Conservation (phyloP, 2,113 vertebrate species). For the Apodemus sylvaticus region DNA sequence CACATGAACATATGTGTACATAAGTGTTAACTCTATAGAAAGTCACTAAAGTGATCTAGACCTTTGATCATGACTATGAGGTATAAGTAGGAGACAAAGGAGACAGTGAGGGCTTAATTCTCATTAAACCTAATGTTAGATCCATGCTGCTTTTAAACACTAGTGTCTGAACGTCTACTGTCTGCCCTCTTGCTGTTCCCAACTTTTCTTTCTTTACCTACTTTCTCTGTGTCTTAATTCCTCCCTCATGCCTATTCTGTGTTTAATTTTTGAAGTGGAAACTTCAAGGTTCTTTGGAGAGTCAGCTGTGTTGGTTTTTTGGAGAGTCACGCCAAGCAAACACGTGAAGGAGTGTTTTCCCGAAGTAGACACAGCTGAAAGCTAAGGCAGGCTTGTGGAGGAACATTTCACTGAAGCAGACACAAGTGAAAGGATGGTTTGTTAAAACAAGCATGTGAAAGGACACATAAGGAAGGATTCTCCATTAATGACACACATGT, state of each 20-base stretch:
- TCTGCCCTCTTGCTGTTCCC: rapidly evolving
- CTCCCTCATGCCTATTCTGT: background rate
- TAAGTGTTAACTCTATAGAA: background rate
- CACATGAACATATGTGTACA: too few relatives aligned
- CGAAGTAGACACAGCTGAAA: too few relatives aligned
- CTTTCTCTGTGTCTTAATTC: background rate
- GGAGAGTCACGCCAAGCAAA: too few relatives aligned
- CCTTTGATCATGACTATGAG: background rate
- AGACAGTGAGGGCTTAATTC: background rate
- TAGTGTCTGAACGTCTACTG: background rate
- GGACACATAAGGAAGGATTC: too few relatives aligned
- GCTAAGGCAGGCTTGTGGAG: too few relatives aligned
- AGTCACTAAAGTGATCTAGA: background rate
- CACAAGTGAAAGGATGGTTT: too few relatives aligned
- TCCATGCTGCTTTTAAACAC: background rate
- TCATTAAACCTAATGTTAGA: background rate
- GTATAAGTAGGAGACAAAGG: background rate
- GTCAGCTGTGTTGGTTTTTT: too few relatives aligned
- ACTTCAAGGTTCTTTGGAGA: too few relatives aligned
- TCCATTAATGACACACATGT: too few relatives aligned
- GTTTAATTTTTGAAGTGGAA: background rate
- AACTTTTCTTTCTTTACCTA: background rate
- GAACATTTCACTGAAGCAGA: too few relatives aligned
- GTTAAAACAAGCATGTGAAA: too few relatives aligned
- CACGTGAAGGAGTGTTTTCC: too few relatives aligned